Conservation (phyloP, 2,113 vertebrate genomes). For the Aramus guarauna region DNA sequence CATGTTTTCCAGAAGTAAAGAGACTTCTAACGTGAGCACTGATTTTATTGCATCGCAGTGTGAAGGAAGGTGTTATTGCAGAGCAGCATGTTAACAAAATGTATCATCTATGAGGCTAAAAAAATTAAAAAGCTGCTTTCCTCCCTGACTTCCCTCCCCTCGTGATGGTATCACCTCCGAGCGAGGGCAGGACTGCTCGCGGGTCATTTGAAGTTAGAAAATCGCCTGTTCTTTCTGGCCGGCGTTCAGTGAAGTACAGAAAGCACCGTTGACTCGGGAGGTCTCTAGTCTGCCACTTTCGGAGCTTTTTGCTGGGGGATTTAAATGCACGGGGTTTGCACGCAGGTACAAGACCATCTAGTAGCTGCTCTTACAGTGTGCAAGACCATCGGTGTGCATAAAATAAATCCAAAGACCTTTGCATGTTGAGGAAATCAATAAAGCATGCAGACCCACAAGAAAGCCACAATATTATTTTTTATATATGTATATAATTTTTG, state of each 20-base stretch:
- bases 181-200: fast-evolving
- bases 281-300: neutral
- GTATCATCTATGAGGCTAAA: neutral
- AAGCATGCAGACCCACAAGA: fast-evolving
- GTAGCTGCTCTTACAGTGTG: neutral
- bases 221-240: neutral
- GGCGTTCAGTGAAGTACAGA: fast-evolving
- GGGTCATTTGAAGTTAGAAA: neutral
- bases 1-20: neutral
- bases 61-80: neutral
- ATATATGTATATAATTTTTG: neutral
- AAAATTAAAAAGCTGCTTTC: neutral
- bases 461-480: neutral
- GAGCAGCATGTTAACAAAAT: neutral
- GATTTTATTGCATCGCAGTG: neutral
- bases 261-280: neutral
- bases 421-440: fast-evolving
- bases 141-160: neutral
- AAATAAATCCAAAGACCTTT: neutral
- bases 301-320: neutral
- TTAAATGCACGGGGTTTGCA: fast-evolving
- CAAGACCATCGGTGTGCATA: fast-evolving
- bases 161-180: fast-evolving
- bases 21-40: neutral
- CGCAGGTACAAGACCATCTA: fast-evolving